phyloP scores from a whole-genome alignment of 2,113 vertebrate genomes.

The Haemorhous mexicanus region DNA sequence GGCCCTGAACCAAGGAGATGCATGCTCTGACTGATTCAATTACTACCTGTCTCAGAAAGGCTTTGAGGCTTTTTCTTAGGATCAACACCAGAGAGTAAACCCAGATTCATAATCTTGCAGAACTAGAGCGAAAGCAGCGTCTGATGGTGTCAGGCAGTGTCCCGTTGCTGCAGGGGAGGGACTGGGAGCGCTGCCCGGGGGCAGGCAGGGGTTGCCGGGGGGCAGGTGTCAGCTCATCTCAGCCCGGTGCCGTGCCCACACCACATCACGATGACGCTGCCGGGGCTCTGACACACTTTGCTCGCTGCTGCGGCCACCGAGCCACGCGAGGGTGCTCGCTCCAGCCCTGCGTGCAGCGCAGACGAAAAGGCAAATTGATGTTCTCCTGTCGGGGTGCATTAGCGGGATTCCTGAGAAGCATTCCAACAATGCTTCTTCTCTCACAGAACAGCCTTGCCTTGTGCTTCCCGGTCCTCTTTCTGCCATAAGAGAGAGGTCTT shows the following conservation, averaged over 20 bases:
- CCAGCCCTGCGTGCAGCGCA: not conserved
- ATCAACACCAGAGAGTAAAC: not conserved
- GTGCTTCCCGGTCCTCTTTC: not conserved
- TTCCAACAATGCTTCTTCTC: not conserved
- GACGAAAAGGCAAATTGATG: not conserved
- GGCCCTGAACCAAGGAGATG: not conserved
- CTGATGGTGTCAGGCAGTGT: rapidly evolving
- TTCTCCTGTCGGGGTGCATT: not conserved
- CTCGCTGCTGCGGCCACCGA: rapidly evolving
- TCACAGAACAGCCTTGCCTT: not conserved
- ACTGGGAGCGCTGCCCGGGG: rapidly evolving
- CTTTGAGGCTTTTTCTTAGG: not conserved
- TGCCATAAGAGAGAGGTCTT: not conserved
- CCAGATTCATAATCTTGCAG: not conserved
- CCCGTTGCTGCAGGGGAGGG: not conserved
- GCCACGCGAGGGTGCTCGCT: rapidly evolving
- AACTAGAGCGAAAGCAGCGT: rapidly evolving
- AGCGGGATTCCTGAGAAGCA: not conserved
- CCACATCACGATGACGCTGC: rapidly evolving
- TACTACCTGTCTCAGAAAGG: not conserved
- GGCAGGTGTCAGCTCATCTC: not conserved
- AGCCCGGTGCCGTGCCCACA: rapidly evolving
- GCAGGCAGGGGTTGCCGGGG: not conserved
- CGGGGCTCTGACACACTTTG: not conserved
- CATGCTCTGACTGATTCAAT: rapidly evolving